A percentile compares a stretch with the other conserved stretches of the same genome.
These are phyloP conservation scores for Lithophane socia DNA, from an alignment of 2,888 invertebrate genomes.

Conservation along the genomic window DNA sequence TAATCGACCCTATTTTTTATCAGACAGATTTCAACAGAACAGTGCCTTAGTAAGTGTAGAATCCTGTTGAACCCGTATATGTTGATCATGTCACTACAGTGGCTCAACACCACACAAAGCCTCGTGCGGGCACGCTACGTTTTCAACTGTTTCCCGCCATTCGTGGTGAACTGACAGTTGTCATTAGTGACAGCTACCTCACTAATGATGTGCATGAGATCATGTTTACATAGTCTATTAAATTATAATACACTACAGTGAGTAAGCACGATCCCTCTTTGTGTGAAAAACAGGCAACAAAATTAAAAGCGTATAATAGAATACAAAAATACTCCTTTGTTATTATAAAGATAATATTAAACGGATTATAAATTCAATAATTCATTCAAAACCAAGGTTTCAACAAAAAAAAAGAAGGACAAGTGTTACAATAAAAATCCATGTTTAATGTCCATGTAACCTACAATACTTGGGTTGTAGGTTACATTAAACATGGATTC, in stretches of 20 bases:
- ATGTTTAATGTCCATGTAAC: no score
- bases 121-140: not conserved
- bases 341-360: not conserved
- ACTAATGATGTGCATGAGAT: not conserved
- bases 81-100: not conserved
- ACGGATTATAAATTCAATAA: not conserved
- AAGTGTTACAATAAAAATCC: no score
- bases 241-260: not conserved
- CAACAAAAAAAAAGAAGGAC: not conserved
- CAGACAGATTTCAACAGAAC: not conserved
- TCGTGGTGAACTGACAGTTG: not conserved
- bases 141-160: not conserved
- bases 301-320: not conserved
- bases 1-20: not conserved
- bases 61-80: not conserved
- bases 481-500: slow-evolving; percentile 3
- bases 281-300: not conserved
- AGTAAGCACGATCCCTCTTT: not conserved
- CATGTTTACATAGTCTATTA: not conserved
- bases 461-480: no score
- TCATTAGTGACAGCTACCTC: not conserved
- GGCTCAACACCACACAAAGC: no score
- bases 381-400: not conserved
- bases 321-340: not conserved
- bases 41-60: not conserved